Evolutionary conservation across 2,888 invertebrate genomes (phyloP).

Genomic region (Drosophila imparisetae): DNA sequence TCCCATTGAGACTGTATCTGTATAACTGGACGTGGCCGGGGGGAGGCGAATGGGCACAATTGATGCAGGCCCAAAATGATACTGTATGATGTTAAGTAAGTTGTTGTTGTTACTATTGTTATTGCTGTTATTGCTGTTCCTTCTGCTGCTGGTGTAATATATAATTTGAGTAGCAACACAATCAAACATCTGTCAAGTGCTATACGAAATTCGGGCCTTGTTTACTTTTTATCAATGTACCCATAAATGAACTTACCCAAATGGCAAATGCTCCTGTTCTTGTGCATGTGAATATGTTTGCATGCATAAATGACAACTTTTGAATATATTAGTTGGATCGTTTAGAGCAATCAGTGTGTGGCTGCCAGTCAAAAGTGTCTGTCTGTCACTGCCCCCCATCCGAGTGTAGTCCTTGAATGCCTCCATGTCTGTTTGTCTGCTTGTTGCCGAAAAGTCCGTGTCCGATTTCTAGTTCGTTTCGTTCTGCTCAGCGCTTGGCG

Average conservation of each 20-base stretch:
- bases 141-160: conserved; percentile 52
- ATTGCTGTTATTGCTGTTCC: conserved; percentile 28
- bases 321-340: conserved; percentile 72
- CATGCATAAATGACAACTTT: conserved; percentile 65
- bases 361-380: conserved; percentile 58
- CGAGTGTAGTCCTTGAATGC: conserved; percentile 20
- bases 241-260: conserved; percentile 60
- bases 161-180: conserved; percentile 57
- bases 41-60: neutral
- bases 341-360: conserved; percentile 68
- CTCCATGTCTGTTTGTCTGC: conserved; percentile 11
- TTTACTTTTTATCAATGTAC: conserved; percentile 63
- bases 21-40: neutral
- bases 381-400: conserved; percentile 4
- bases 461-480: conserved; percentile 48
- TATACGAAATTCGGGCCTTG: conserved; percentile 61
- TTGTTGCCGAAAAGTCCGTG: conserved; percentile 23
- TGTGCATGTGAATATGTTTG: conserved; percentile 56
- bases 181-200: conserved; percentile 70
- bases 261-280: conserved; percentile 25
- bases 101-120: conserved; percentile 7
- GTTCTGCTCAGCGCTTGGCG: conserved; percentile 26
- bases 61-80: conserved; percentile 54
- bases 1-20: conserved; percentile 53
- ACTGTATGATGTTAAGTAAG: conserved; percentile 51